A percentile compares a stretch with the other conserved stretches of the same genome.
phyloP scores from a whole-genome alignment of 2,888 invertebrate species.

The Hymenopus coronatus region DNA sequence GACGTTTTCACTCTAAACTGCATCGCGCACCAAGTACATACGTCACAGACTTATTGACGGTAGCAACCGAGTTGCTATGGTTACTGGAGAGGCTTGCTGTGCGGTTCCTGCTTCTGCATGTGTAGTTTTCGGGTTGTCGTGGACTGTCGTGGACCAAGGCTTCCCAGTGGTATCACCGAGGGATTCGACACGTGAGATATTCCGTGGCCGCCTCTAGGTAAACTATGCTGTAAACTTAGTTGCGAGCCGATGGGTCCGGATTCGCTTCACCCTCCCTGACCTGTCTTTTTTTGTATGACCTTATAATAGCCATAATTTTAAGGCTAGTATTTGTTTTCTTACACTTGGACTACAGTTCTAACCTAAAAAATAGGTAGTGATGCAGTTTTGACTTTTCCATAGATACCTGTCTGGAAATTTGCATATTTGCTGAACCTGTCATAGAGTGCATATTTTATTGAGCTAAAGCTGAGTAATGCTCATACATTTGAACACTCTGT shows the following conservation, averaged over 20 bases:
- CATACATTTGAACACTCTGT: no score
- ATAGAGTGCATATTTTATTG: no score
- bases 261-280: not conserved
- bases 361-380: no score
- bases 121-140: slow-evolving; percentile 9
- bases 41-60: slow-evolving; percentile 21
- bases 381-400: no score
- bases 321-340: not conserved
- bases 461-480: no score
- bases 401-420: no score
- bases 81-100: slow-evolving; percentile 6
- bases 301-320: not conserved
- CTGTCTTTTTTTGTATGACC: not conserved
- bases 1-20: not conserved
- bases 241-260: not conserved
- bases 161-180: not conserved
- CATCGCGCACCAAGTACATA: not conserved
- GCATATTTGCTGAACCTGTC: no score
- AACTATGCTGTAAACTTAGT: not conserved
- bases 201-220: not conserved
- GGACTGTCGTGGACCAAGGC: not conserved
- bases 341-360: no score
- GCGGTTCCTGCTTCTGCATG: not conserved
- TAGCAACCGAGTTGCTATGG: slow-evolving; percentile 16
- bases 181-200: not conserved